Evolutionary conservation across 2,113 vertebrate species (phyloP).

Genomic region (Gallinago paraguaiae): DNA sequence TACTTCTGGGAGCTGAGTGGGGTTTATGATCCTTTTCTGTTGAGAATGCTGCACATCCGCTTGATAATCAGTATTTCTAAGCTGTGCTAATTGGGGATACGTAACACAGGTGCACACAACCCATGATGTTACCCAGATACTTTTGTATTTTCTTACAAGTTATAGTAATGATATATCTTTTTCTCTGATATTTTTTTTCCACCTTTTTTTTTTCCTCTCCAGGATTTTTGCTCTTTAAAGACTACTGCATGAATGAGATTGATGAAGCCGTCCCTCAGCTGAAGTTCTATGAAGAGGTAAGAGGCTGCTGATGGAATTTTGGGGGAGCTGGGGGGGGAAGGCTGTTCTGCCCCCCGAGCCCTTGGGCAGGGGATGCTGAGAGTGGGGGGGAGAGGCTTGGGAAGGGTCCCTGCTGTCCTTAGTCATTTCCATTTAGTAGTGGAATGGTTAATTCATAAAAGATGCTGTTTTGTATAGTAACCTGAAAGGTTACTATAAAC

Average conservation of each 20-base stretch:
- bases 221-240: slow-evolving; percentile 97
- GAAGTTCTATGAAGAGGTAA: slow-evolving; percentile 98
- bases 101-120: neutral
- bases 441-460: neutral
- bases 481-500: neutral
- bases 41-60: neutral
- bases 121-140: accelerated
- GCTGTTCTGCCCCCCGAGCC: accelerated
- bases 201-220: neutral
- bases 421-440: accelerated
- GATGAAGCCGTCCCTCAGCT: slow-evolving; percentile 96
- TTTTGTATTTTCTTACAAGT: neutral
- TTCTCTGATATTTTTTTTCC: neutral
- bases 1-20: neutral
- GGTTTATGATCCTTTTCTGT: neutral
- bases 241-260: slow-evolving; percentile 94
- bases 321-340: neutral
- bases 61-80: neutral
- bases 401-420: accelerated
- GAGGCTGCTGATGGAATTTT: neutral
- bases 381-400: neutral
- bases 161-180: accelerated
- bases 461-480: no score
- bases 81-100: accelerated
- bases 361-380: accelerated